phyloP scores from a whole-genome alignment of 2,888 invertebrate species.

The Cecidostiba fungosa region DNA sequence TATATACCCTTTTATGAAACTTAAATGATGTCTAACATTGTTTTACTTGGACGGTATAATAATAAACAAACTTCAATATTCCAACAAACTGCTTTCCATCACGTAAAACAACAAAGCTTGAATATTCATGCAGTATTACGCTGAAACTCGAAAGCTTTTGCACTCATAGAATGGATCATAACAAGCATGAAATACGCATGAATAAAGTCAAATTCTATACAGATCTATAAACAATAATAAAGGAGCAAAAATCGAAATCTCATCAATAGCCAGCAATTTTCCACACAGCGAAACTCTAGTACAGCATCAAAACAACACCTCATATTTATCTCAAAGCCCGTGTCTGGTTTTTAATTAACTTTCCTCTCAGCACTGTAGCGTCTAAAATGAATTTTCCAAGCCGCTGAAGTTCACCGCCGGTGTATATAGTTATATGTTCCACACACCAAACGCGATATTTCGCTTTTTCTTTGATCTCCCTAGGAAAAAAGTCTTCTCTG shows the following conservation, averaged over 20 bases:
- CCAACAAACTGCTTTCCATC: too few species aligned
- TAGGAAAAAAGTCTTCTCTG: not conserved
- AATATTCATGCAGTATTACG: not conserved
- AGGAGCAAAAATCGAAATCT: not conserved
- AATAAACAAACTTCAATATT: too few species aligned
- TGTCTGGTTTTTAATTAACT: not conserved
- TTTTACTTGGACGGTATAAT: too few species aligned
- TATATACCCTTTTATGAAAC: too few species aligned
- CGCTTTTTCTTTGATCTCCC: not conserved
- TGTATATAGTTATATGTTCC: not conserved
- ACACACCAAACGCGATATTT: not conserved
- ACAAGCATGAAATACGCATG: not conserved
- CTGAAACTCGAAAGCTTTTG: not conserved
- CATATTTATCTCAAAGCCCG: not conserved
- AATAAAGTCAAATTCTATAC: not conserved
- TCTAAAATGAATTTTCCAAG: slow-evolving; percentile 6
- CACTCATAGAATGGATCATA: not conserved
- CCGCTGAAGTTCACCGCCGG: not conserved
- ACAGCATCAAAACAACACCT: not conserved
- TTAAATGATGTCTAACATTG: too few species aligned
- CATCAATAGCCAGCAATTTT: not conserved
- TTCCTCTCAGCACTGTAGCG: not conserved
- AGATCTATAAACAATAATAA: not conserved
- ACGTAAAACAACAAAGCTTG: not conserved
- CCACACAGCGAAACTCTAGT: not conserved